These are phyloP conservation scores for Ormyrus pomaceus DNA, from an alignment of 2,888 invertebrate genomes.

Conservation along the genomic window DNA sequence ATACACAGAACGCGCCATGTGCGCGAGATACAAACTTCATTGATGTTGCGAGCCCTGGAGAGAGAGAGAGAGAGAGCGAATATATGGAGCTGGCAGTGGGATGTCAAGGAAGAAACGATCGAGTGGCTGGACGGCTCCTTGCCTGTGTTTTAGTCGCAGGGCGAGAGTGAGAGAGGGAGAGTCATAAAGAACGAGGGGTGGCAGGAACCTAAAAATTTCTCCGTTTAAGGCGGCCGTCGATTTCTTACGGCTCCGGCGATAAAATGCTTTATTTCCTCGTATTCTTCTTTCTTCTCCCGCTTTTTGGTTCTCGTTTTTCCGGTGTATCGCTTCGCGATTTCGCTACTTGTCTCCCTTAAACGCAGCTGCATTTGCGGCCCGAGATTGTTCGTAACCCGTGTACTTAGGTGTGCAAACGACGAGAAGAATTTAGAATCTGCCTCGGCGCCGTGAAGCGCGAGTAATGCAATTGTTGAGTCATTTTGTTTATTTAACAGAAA, in stretches of 20 bases:
- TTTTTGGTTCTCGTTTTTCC: not conserved
- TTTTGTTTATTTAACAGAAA: no score
- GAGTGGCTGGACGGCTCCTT: not conserved
- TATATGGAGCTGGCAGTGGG: constrained; percentile 2
- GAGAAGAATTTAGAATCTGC: no score
- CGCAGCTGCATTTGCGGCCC: no score
- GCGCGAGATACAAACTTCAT: constrained; percentile 75
- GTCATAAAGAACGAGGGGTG: constrained; percentile 25
- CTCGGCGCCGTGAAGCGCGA: no score
- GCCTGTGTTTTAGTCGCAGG: not conserved
- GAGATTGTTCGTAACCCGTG: no score
- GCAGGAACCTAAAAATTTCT: constrained; percentile 39
- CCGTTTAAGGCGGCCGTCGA: constrained; percentile 37
- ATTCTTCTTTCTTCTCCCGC: constrained; percentile 17
- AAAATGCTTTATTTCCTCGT: constrained; percentile 36
- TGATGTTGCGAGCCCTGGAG: constrained; percentile 66
- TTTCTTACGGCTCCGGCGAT: constrained; percentile 43
- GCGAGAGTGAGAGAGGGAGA: constrained; percentile 19
- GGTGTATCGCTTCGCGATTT: not conserved
- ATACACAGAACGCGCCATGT: constrained; percentile 70
- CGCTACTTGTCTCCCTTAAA: no score
- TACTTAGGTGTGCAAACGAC: no score
- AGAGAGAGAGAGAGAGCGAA: constrained; percentile 4
- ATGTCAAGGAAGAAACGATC: constrained; percentile 21
- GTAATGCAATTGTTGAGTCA: no score